Evolutionary conservation across 1,140 invertebrate genomes (phyloP), one percentile per base, ranked within the genome.

Genomic region (Homalodisca vitripennis): DNA sequence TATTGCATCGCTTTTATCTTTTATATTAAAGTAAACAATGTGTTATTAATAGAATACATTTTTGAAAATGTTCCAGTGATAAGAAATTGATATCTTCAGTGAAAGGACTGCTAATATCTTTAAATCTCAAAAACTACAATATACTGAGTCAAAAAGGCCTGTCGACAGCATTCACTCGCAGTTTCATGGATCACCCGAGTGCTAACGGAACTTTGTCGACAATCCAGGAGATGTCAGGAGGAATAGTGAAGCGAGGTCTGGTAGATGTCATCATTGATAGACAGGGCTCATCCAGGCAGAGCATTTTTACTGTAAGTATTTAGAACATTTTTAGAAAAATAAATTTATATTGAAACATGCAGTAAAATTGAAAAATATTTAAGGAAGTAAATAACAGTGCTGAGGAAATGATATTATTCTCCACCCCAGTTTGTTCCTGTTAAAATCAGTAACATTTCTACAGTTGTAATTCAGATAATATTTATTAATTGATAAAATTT

Each of bases 211-310:
- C 84, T 1, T 80, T 94, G 13, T 79, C 90, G 0, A 88, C 90
- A 3, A 81, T 90, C n/a, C 88, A 93, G 76, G 91, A 93, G 78
- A 88, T 92, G 1, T 84, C 82, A 17, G 83, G 84, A 34, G 91
- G 90, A 22, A 82, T 94, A 1, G 77, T 93, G 0, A 94, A 93
- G 77, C 81, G 89, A 27, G 91, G 90, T 20, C 81, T 84, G 0
- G 91, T 94, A 12, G 87, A 93, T 77, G 84, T 93, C 13, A 79
- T 89, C 26, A 66, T 93, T 2, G 80, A 87, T 30, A 84, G 83
- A 13, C 76, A 82, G 0, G 77, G 80, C 0, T 74, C 83, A 1
- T 74, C 82, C 32, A n/a, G n/a, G n/a, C 75, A 86, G 13, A 77
- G 80, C 6, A 70, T 88, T 1, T 84, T 88, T 22, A 80, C 70